Evolutionary conservation across 2,113 vertebrate genomes (phyloP), one percentile per base, ranked within the genome.

Genomic region (Neogobius melanostomus): DNA sequence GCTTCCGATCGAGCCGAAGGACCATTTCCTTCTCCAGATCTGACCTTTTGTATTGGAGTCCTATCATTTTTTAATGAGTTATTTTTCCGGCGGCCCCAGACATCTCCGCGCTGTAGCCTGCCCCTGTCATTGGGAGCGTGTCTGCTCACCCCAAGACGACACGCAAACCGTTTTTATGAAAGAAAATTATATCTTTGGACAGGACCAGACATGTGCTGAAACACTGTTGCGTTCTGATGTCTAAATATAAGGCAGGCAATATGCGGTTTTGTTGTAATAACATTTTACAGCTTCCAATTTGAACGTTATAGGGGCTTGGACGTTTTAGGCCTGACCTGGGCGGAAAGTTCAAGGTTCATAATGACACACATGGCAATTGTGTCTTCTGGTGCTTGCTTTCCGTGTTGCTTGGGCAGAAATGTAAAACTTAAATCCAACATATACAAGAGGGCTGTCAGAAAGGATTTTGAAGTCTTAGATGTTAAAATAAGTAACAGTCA

Each of bases 251-350:
- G 11, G 42, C 28, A 6, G 12, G 14, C 56, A 14, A 28, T 15
- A 11, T 42, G 56, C 5, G 56, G 56, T 42, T 59, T 59, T 59
- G 28, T 59, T 21, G 21, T 28, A 12, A 42, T 59, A 42, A 59
- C 28, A 7, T 59, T 59, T 59, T 59, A 59, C 56, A 11, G 28
- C 56, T 12, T 59, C 56, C 42, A 59, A 59, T 59, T 59, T 59
- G 56, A 42, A 42, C 21, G 2, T 21, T 42, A 42, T 59, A 42
- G 14, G 56, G 42, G 56, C 12, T 42, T 36, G 56, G 56, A 59
- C 28, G 28, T 42, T 59, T 59, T 15, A 42, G 56, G 28, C 6
- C 42, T 42, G 56, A 59, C 56, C 56, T 21, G 3, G 28, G 56
- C 14, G 28, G 56, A 42, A 59, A 36, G 56, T 59, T 42, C 56